phyloP scores from a whole-genome alignment of 2,888 invertebrate species.

The Clostera curtula region DNA sequence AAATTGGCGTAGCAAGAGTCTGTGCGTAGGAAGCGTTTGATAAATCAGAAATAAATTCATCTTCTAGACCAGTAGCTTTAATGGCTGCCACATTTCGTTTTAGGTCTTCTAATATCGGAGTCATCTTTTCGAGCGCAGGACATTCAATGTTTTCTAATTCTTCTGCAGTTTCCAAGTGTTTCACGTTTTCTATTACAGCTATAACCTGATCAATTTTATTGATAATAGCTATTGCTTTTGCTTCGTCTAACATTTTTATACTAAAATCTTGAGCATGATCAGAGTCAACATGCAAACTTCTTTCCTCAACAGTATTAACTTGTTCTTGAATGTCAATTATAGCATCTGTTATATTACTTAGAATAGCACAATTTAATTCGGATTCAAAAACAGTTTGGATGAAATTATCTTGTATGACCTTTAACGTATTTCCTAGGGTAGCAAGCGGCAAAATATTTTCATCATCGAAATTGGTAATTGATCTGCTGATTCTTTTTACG shows the following conservation, averaged over 20 bases:
- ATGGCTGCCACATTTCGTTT: slow-evolving; percentile 46
- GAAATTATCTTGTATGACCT: slow-evolving; percentile 46
- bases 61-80: slow-evolving; percentile 26
- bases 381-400: slow-evolving; percentile 44
- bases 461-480: slow-evolving; percentile 42
- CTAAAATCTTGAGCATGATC: slow-evolving; percentile 39
- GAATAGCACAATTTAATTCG: slow-evolving; percentile 43
- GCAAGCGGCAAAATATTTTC: slow-evolving; percentile 41
- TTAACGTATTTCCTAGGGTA: slow-evolving; percentile 48
- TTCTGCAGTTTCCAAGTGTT: slow-evolving; percentile 35
- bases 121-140: slow-evolving; percentile 43
- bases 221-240: slow-evolving; percentile 37
- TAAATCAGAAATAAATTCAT: slow-evolving; percentile 43
- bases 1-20: slow-evolving; percentile 48
- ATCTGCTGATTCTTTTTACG: slow-evolving; percentile 47
- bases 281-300: slow-evolving; percentile 38
- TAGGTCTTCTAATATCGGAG: slow-evolving; percentile 52
- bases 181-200: slow-evolving; percentile 44
- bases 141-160: slow-evolving; percentile 25
- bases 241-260: slow-evolving; percentile 15
- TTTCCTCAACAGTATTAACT: slow-evolving; percentile 46
- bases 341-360: slow-evolving; percentile 42
- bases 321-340: slow-evolving; percentile 44
- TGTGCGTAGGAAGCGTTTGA: slow-evolving; percentile 54
- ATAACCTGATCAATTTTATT: slow-evolving; percentile 54